Evolutionary conservation across 2,888 invertebrate genomes (phyloP), one percentile per base, ranked within the genome.

Genomic region (Mystacides longicornis): DNA sequence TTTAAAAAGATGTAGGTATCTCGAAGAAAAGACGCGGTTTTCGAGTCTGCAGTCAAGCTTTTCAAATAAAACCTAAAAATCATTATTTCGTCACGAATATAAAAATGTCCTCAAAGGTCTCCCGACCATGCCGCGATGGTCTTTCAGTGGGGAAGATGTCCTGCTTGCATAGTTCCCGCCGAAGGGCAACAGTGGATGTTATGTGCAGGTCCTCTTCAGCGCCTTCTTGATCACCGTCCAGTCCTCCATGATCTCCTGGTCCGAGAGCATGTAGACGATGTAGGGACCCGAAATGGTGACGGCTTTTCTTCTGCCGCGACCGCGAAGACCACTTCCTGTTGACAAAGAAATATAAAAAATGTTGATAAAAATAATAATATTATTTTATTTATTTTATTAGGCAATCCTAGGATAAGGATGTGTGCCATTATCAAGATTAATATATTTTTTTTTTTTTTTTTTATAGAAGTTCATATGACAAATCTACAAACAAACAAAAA

Each of bases 221-320:
- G 89, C 84, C 69, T 95, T 95, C 66, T 92, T 83, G 61, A 96
- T 93, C 5, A 87, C 74, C 21, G 93, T 87, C 95, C 95, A 96
- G 72, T 96, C 96, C 70, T 95, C 95, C 71, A 96, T 82, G 66
- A 97, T 95, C 67, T 96, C 95, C 20, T 88, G 83, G 58, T 95
- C 95, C 54, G 85, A 87, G 46, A 96, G 80, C 93, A 95, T 93
- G 69, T 96, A 96, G 2, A 97, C 93, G 65, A 97, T 90, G 70
- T 93, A 96, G 1, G 96, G 96, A 0, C 93, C 93, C 1, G 89
- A 81, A 1, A 93, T 90, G 0, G 91, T 86, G 57, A 87, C 83
- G 0, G 87, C 86, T 70, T 87, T 85, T 63, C 84, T 80, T 51
- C 85, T 75, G 1, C 79, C 81, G 1, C 74, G 72, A 1, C 52